phyloP scores from a whole-genome alignment of 2,888 invertebrate genomes.

The Matsumyia berberina region DNA sequence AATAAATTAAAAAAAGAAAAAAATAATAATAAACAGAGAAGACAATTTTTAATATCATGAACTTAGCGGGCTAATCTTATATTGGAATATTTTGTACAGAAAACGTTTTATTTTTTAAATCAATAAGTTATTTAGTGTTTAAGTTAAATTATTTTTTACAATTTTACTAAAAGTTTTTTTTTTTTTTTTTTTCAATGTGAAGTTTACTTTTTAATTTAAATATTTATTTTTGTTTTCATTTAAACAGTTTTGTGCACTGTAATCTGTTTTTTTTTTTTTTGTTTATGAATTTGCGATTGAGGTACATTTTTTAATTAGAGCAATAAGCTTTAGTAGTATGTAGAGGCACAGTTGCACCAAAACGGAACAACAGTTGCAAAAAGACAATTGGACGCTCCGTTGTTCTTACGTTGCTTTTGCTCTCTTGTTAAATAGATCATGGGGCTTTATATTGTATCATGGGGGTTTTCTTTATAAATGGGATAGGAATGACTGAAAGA shows the following conservation, averaged over 20 bases:
- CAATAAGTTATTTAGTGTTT: slow-evolving; percentile 66
- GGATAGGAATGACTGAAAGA: too few relatives aligned
- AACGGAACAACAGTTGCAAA: slow-evolving; percentile 85
- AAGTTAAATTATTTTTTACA: too few relatives aligned
- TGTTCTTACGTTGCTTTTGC: slow-evolving; percentile 84
- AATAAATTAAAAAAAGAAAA: slow-evolving; percentile 60
- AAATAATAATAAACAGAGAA: slow-evolving; percentile 50
- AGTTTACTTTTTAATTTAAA: slow-evolving; percentile 50
- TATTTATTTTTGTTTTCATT: slow-evolving; percentile 64
- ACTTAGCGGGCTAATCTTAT: slow-evolving; percentile 78
- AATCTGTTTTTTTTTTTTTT: slow-evolving; percentile 42
- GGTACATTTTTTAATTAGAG: slow-evolving; percentile 74
- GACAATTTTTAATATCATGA: slow-evolving; percentile 78
- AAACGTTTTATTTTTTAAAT: slow-evolving; percentile 64
- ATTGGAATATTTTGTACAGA: slow-evolving; percentile 70
- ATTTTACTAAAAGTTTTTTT: slow-evolving; percentile 74
- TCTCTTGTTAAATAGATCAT: slow-evolving; percentile 78
- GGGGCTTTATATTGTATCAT: too few relatives aligned
- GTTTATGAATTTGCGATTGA: slow-evolving; percentile 69
- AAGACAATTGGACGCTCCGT: slow-evolving; percentile 85
- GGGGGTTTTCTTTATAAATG: too few relatives aligned
- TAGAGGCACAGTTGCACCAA: slow-evolving; percentile 81
- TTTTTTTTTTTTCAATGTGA: slow-evolving; percentile 76
- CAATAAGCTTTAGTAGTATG: slow-evolving; percentile 64
- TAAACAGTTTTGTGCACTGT: slow-evolving; percentile 60